Base-by-base conservation (phyloP, 2,888 invertebrate genomes). In the Zygothrica quintamaculata region DNA sequence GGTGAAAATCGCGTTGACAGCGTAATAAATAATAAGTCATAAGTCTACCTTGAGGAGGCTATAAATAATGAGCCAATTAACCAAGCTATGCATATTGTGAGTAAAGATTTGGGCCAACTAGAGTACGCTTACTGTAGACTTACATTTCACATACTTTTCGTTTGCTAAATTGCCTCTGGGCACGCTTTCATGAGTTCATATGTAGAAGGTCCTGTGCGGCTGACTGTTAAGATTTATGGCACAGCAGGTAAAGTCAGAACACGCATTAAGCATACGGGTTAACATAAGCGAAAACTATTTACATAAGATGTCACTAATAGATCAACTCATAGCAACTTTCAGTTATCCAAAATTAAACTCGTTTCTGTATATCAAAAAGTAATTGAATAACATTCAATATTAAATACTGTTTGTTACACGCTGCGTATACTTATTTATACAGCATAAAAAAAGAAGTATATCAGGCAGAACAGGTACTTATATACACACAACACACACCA, bases 21-120 rank as follows among this genome's bases (percentile, higher is more conserved):
- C 43, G 46, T 33, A 9, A 47, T 50, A 39, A 39, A 51, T 56
- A 33, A 37, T 26, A 42, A 29, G 11, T 40, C 31, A 33, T 18
- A 53, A 61, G 52, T 48, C n/a, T n/a, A n/a, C n/a, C n/a, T n/a
- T n/a, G n/a, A n/a, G n/a, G n/a, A 47, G 55, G 47, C 46, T 42
- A 44, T 67, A 67, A 67, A 53, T 72, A 73, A 72, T 72, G 72
- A 72, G 62, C 62, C 67, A 58, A 72, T 72, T 71, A 66, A 40
- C 58, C n/a, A n/a, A 9, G 29, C n/a, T n/a, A 9, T 5, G 4
- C 5, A 29, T 29, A 9, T 8, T n/a, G 9, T n/a, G 5, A 3
- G n/a, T 29, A 7, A 5, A 29, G 29, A 9, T 29, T 29, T 29
- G 29, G 9, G n/a, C 2, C 29, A 46, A 37, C 44, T 5, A 2